Conservation (phyloP, 2,113 vertebrate genomes). For the Xenus cinereus region DNA sequence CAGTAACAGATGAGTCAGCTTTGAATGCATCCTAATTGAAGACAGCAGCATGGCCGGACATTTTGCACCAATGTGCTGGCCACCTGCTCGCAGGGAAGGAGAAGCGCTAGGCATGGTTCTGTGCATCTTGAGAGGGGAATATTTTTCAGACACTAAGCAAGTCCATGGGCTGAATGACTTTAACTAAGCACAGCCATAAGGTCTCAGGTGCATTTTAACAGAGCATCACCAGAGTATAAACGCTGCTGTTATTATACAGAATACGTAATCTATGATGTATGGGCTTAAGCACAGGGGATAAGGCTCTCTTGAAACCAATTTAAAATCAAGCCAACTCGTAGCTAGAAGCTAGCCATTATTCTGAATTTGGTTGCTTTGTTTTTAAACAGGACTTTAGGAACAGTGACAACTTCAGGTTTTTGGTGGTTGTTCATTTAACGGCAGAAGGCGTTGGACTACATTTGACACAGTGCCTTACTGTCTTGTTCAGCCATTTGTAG, state of each 20-base stretch:
- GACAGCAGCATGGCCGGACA: slow-evolving; percentile 10
- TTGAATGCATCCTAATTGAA: slow-evolving; percentile 42
- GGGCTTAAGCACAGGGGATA: slow-evolving; percentile 12
- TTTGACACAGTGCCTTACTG: not conserved
- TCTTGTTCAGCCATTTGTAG: slow-evolving; percentile 15
- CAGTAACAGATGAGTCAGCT: slow-evolving; percentile 10
- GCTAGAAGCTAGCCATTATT: not conserved
- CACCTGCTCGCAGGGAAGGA: slow-evolving; percentile 45
- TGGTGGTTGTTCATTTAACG: not conserved
- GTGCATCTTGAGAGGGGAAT: not conserved
- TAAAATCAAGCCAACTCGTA: slow-evolving; percentile 1
- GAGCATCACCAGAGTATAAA: slow-evolving; percentile 21
- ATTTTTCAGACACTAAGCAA: slow-evolving; percentile 8
- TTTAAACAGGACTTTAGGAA: not conserved
- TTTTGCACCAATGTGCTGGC: slow-evolving; percentile 58
- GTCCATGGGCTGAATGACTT: slow-evolving; percentile 14
- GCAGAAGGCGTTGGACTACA: not conserved
- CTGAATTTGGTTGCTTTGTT: not conserved
- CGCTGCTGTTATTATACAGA: not conserved
- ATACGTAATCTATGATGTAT: not conserved
- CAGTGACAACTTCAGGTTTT: not conserved
- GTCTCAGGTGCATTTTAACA: slow-evolving; percentile 12
- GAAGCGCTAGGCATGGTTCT: not conserved
- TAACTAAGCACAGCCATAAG: not conserved
- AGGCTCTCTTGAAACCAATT: slow-evolving; percentile 34